phyloP scores from a whole-genome alignment of 2,888 invertebrate genomes.

The Ramazzottius varieornatus region DNA sequence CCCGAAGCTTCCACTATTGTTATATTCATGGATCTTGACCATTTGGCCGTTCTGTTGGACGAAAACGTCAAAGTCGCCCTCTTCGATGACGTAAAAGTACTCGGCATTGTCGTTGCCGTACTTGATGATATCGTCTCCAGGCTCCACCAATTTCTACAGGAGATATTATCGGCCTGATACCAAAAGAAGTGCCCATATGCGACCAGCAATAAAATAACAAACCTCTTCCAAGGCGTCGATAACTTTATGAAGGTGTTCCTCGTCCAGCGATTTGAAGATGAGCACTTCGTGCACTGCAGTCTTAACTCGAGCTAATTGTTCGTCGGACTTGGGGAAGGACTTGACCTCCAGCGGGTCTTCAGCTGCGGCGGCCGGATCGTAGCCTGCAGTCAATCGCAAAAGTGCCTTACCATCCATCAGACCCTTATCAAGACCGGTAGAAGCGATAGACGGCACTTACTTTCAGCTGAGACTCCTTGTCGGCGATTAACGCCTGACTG shows the following conservation, averaged over 20 bases:
- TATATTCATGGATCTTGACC: neutral
- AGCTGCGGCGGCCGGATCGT: neutral
- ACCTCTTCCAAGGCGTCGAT: neutral
- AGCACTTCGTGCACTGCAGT: neutral
- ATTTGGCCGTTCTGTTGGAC: neutral
- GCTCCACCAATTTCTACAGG: neutral
- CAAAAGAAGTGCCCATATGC: neutral
- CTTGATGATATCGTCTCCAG: neutral
- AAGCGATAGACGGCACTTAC: no score
- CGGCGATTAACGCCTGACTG: neutral
- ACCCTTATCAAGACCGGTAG: no score
- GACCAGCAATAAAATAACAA: neutral
- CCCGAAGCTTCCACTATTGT: neutral
- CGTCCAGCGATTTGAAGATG: neutral
- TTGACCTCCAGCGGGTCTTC: neutral
- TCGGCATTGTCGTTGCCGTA: neutral
- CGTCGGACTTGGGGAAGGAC: neutral
- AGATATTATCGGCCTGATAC: neutral
- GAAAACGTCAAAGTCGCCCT: neutral
- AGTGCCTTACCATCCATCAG: no score
- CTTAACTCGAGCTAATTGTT: neutral
- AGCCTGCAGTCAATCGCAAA: neutral
- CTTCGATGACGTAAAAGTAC: neutral
- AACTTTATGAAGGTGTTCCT: neutral
- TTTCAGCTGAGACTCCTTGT: neutral